Evolutionary conservation across 2,113 vertebrate genomes (phyloP).

Genomic region (Aphelocoma coerulescens): DNA sequence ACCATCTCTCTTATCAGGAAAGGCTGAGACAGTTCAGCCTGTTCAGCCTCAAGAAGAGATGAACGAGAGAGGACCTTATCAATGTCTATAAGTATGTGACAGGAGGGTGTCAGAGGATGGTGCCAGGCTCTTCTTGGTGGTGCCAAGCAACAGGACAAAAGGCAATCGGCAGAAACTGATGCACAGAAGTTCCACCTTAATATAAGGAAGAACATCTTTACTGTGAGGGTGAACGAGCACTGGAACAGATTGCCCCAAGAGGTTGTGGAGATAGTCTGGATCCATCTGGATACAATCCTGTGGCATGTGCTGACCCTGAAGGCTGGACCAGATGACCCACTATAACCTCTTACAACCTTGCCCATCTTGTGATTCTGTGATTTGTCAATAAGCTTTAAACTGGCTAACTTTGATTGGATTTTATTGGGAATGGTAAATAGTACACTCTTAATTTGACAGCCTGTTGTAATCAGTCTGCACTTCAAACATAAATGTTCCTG

Average conservation of each 20-base stretch:
- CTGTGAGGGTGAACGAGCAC: accelerated
- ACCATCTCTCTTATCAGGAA: not conserved
- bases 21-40: not conserved
- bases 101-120: not conserved
- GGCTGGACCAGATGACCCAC: not conserved
- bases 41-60: not conserved
- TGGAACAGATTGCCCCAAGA: not conserved
- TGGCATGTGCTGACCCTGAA: not conserved
- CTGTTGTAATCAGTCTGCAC: not conserved
- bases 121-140: not conserved
- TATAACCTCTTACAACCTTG: not conserved
- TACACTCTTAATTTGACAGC: not conserved
- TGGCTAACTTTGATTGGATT: not conserved
- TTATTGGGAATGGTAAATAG: not conserved
- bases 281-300: not conserved
- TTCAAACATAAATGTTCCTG: not conserved
- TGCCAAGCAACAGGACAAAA: not conserved
- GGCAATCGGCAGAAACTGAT: not conserved
- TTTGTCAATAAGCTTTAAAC: not conserved
- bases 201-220: not conserved
- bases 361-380: not conserved
- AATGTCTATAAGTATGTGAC: not conserved
- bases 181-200: not conserved
- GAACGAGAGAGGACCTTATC: not conserved
- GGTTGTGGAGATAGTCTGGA: not conserved